Percentiles rank a stretch among this genome's conserved stretches.
phyloP scores from a whole-genome alignment of 1,140 invertebrate genomes.

The Fopius arisanus region DNA sequence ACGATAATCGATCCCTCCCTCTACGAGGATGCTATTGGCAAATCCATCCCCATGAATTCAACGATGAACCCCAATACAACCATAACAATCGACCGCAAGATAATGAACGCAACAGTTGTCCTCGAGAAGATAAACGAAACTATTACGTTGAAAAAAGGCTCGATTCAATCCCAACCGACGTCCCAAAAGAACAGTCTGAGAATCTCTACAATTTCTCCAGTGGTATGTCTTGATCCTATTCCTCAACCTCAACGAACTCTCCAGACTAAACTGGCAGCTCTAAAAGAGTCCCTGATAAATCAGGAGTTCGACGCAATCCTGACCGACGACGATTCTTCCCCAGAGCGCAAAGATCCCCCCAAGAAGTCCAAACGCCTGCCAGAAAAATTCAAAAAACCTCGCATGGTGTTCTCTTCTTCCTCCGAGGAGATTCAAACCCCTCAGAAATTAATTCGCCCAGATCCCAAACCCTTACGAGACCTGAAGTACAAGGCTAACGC shows the following conservation, averaged over 20 bases:
- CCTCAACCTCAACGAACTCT: background rate
- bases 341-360: slow-evolving; percentile 39
- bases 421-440: background rate
- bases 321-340: slow-evolving; percentile 60
- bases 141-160: slow-evolving; percentile 37
- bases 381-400: slow-evolving; percentile 20
- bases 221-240: background rate
- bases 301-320: slow-evolving; percentile 47
- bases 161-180: background rate
- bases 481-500: slow-evolving; percentile 46
- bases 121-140: slow-evolving; percentile 52
- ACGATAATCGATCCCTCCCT: slow-evolving; percentile 50
- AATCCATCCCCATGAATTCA: slow-evolving; percentile 55
- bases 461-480: background rate
- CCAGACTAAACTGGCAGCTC: slow-evolving; percentile 18
- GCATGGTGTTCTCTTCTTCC: slow-evolving; percentile 13
- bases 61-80: slow-evolving; percentile 54
- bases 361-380: slow-evolving; percentile 17
- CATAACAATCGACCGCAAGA: slow-evolving; percentile 41
- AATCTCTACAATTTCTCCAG: background rate
- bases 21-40: slow-evolving; percentile 60
- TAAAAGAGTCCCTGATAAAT: slow-evolving; percentile 28
- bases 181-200: background rate
- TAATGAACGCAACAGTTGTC: slow-evolving; percentile 50
- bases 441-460: background rate